phyloP scores from a whole-genome alignment of 2,888 invertebrate species.

The Trichacis sp. region DNA sequence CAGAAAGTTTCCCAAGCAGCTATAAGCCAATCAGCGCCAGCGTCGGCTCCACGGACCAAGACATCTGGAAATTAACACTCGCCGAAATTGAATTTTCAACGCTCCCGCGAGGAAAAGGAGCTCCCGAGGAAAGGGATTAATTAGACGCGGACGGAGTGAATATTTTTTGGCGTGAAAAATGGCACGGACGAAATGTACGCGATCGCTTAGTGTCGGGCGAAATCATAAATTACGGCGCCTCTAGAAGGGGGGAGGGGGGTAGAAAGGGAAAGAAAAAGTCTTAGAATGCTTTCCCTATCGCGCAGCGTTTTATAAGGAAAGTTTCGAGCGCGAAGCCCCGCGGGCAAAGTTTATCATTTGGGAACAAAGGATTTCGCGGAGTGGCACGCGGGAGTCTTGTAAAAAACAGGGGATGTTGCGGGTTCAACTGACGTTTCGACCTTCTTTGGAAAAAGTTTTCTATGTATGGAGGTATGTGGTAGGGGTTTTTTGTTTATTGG shows the following conservation, averaged over 20 bases:
- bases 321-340: constrained; percentile 49
- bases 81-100: constrained; percentile 14
- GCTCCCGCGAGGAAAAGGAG: background rate
- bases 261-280: constrained; percentile 42
- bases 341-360: constrained; percentile 61
- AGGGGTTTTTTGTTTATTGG: no score
- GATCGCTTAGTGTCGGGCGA: background rate
- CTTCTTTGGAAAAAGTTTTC: constrained; percentile 12
- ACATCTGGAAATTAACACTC: constrained; percentile 16
- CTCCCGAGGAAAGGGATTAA: constrained; percentile 1
- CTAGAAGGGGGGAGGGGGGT: background rate
- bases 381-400: constrained; percentile 22
- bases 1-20: constrained; percentile 27
- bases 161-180: constrained; percentile 12
- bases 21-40: constrained; percentile 39
- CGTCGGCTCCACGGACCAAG: constrained; percentile 7
- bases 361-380: constrained; percentile 51
- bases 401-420: constrained; percentile 39
- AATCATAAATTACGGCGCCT: constrained; percentile 4
- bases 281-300: constrained; percentile 55
- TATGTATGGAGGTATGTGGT: constrained; percentile 19
- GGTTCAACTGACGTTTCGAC: constrained; percentile 9
- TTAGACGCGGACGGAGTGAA: background rate
- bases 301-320: constrained; percentile 54
- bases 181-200: background rate